A percentile compares a stretch with the other conserved stretches of the same genome.
Evolutionary conservation across 30 jellyfish, hydroid and myxozoan species (phyloP).

Genomic region (Morbakka virulenta): DNA sequence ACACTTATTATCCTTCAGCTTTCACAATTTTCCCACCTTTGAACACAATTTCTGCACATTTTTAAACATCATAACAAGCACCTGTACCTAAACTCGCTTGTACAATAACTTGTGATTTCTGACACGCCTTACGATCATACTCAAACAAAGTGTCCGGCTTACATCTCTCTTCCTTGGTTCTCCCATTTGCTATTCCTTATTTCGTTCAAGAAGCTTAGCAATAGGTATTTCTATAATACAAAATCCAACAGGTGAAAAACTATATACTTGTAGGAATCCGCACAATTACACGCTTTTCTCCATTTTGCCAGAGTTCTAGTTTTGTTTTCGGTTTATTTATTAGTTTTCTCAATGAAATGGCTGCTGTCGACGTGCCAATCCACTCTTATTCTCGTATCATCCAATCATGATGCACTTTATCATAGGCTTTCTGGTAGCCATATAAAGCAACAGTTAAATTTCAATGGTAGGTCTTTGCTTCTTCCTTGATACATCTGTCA

Average conservation of each 20-base stretch:
- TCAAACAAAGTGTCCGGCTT: neutral
- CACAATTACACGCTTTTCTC: neutral
- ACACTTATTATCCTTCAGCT: neutral
- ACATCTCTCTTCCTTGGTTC: neutral
- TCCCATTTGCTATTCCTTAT: neutral
- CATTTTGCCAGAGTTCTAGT: constrained; percentile 4
- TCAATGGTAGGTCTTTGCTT: too few relatives aligned
- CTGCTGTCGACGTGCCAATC: neutral
- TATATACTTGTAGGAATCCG: too few relatives aligned
- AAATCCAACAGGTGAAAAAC: too few relatives aligned
- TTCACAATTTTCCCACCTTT: neutral
- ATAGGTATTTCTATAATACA: neutral
- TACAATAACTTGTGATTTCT: too few relatives aligned
- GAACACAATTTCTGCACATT: neutral
- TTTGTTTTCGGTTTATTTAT: constrained; percentile 1
- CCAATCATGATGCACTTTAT: too few relatives aligned
- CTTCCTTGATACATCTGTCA: too few relatives aligned
- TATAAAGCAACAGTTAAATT: too few relatives aligned
- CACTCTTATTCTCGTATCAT: neutral
- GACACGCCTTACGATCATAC: too few relatives aligned
- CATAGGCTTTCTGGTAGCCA: too few relatives aligned
- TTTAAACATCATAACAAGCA: neutral
- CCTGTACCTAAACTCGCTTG: neutral
- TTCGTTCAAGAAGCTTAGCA: neutral
- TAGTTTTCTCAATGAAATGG: neutral